Conservation (phyloP, 2,797 vertebrate genomes). For the Denticeps clupeoides region DNA sequence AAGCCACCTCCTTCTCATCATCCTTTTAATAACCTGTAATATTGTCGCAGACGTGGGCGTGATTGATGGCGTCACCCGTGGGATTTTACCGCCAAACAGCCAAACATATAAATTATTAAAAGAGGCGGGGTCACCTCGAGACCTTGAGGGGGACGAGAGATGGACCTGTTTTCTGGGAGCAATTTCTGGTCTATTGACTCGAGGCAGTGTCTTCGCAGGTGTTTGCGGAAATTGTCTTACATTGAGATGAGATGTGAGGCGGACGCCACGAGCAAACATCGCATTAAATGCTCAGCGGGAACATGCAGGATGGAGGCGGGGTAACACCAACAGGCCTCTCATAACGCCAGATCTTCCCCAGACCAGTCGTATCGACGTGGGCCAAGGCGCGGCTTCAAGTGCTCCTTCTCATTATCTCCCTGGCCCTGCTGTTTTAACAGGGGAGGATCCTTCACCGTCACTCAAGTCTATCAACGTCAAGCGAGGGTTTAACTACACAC, state of each 20-base stretch:
- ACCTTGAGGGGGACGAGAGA: slow-evolving; percentile 54
- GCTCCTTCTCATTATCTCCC: slow-evolving; percentile 69
- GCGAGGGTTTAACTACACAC: slow-evolving; percentile 56
- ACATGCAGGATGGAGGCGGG: slow-evolving; percentile 76
- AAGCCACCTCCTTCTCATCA: slow-evolving; percentile 56
- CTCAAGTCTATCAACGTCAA: slow-evolving; percentile 78
- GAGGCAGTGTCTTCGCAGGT: slow-evolving; percentile 79
- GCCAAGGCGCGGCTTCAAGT: slow-evolving; percentile 55
- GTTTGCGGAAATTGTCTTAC: slow-evolving; percentile 94
- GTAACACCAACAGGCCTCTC: slow-evolving; percentile 9
- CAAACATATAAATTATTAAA: slow-evolving; percentile 98
- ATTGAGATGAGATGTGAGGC: slow-evolving; percentile 84
- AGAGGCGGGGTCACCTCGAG: slow-evolving; percentile 64
- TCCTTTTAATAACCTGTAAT: slow-evolving; percentile 85
- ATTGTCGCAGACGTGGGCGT: slow-evolving; percentile 58
- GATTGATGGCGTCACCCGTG: slow-evolving; percentile 77
- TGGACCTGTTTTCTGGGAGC: slow-evolving; percentile 75
- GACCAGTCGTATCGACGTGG: slow-evolving; percentile 44
- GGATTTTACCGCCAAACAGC: slow-evolving; percentile 77
- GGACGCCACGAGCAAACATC: slow-evolving; percentile 67
- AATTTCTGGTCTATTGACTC: slow-evolving; percentile 97
- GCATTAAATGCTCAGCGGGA: slow-evolving; percentile 64
- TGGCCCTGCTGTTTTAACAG: slow-evolving; percentile 64
- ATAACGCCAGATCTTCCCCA: slow-evolving; percentile 19
- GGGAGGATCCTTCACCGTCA: slow-evolving; percentile 67